Conservation (phyloP, 2,797 vertebrate genomes). For the Enteromius viviparus region DNA sequence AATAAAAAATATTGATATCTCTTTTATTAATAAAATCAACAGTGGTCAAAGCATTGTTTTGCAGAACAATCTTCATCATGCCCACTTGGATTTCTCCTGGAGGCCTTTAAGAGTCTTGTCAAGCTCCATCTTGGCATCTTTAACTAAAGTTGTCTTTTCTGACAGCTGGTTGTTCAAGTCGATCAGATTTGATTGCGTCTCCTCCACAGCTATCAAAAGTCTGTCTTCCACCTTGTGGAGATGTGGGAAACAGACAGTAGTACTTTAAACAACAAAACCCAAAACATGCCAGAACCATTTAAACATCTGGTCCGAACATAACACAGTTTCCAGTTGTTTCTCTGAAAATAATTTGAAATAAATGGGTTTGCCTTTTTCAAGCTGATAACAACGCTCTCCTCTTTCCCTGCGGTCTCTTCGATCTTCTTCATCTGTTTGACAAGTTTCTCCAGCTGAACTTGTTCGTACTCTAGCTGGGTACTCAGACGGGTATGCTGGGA, state of each 20-base stretch:
- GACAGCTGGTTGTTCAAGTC: conserved; percentile 74
- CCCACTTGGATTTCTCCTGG: conserved; percentile 80
- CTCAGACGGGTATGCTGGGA: conserved; percentile 82
- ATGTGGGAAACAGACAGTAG: not conserved
- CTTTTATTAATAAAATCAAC: not conserved
- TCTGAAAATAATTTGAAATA: not conserved
- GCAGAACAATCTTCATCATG: not conserved
- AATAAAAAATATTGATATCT: not conserved
- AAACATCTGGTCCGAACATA: not conserved
- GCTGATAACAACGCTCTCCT: conserved; percentile 67
- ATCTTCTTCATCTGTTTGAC: conserved; percentile 68
- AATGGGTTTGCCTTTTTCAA: conserved; percentile 78
- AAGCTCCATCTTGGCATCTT: conserved; percentile 76
- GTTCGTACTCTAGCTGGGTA: conserved; percentile 84
- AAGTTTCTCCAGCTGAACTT: conserved; percentile 79
- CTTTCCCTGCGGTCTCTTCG: conserved; percentile 75
- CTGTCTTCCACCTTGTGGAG: conserved; percentile 81
- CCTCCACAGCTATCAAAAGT: conserved; percentile 76
- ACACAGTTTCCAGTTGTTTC: not conserved
- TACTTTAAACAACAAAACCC: not conserved
- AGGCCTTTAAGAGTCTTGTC: conserved; percentile 78
- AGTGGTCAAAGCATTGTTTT: not conserved
- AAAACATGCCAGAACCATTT: not conserved
- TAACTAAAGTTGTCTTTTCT: conserved; percentile 73
- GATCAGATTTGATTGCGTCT: conserved; percentile 72